Conservation (phyloP, 2,113 vertebrate genomes). For the Romanogobio albipinnatus region DNA sequence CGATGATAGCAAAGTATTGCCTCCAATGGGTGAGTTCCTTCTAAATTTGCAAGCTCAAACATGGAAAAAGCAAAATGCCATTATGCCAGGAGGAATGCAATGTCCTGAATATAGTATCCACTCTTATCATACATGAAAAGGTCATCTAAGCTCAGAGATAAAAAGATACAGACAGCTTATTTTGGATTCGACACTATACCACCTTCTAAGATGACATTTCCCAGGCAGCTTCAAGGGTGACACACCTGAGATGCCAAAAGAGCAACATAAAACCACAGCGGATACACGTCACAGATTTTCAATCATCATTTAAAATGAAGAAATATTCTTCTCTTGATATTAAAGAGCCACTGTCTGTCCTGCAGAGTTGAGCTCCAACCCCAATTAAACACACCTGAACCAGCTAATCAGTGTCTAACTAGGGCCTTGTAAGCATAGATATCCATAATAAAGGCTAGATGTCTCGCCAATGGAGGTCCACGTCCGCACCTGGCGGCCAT, state of each 20-base stretch:
- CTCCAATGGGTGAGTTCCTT: slow-evolving; percentile 28
- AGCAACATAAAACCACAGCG: neutral
- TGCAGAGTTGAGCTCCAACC: too few species aligned
- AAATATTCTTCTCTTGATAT: neutral
- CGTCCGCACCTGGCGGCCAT: too few species aligned
- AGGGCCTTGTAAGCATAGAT: too few species aligned
- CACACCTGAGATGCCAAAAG: neutral
- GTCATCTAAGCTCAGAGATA: slow-evolving; percentile 32
- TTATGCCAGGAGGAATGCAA: neutral
- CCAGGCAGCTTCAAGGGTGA: slow-evolving; percentile 12
- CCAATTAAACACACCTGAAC: too few species aligned
- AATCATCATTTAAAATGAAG: neutral
- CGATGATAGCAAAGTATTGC: slow-evolving; percentile 17
- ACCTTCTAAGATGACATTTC: slow-evolving; percentile 37
- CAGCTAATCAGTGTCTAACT: too few species aligned
- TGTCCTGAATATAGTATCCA: neutral
- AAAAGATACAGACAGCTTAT: slow-evolving; percentile 16
- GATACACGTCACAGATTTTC: neutral
- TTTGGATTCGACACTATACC: slow-evolving; percentile 23
- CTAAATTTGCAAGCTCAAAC: neutral
- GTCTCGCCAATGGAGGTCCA: too few species aligned
- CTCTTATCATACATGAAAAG: slow-evolving; percentile 3
- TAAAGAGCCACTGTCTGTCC: neutral
- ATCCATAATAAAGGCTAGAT: too few species aligned
- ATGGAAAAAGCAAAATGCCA: neutral